Evolutionary conservation across 2,797 vertebrate genomes (phyloP).

Genomic region (Yasuhikotakia modesta): DNA sequence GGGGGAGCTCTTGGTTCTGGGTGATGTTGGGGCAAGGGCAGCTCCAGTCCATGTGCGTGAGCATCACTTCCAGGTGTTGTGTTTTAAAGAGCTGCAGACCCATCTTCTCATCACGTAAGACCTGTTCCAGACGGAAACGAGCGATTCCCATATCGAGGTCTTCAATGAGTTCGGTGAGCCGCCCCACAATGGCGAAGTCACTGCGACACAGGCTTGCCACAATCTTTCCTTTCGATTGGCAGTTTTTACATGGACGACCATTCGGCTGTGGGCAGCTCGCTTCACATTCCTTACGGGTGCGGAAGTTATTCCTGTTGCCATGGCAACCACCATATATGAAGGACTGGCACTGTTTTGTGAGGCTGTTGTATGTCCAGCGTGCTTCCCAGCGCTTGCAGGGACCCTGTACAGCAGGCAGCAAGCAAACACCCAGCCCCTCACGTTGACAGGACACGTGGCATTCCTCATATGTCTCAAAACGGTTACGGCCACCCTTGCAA

Average conservation of each 20-base stretch:
- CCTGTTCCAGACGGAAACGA: slow-evolving; percentile 87
- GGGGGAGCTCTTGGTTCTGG: slow-evolving; percentile 78
- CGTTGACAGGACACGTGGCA: slow-evolving; percentile 85
- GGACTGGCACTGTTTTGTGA: slow-evolving; percentile 87
- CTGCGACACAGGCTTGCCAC: slow-evolving; percentile 90
- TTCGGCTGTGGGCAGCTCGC: slow-evolving; percentile 86
- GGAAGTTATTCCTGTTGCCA: slow-evolving; percentile 92
- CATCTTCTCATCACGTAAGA: slow-evolving; percentile 96
- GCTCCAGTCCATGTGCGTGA: slow-evolving; percentile 89
- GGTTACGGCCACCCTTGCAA: slow-evolving; percentile 84
- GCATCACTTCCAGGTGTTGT: slow-evolving; percentile 90
- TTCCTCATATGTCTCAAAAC: slow-evolving; percentile 90
- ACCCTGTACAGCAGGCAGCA: slow-evolving; percentile 89
- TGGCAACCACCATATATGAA: slow-evolving; percentile 91
- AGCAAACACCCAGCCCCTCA: slow-evolving; percentile 80
- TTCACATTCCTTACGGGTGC: slow-evolving; percentile 85
- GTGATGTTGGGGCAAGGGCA: slow-evolving; percentile 95
- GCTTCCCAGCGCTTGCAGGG: slow-evolving; percentile 90
- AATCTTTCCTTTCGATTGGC: slow-evolving; percentile 85
- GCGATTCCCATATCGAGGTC: slow-evolving; percentile 90
- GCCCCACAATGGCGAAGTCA: slow-evolving; percentile 93
- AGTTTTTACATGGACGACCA: slow-evolving; percentile 82
- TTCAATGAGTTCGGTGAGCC: slow-evolving; percentile 90
- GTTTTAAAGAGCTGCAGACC: slow-evolving; percentile 90
- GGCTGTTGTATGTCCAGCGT: slow-evolving; percentile 90